Evolutionary conservation across 2,888 invertebrate genomes (phyloP).

Genomic region (Phorcus lineatus): DNA sequence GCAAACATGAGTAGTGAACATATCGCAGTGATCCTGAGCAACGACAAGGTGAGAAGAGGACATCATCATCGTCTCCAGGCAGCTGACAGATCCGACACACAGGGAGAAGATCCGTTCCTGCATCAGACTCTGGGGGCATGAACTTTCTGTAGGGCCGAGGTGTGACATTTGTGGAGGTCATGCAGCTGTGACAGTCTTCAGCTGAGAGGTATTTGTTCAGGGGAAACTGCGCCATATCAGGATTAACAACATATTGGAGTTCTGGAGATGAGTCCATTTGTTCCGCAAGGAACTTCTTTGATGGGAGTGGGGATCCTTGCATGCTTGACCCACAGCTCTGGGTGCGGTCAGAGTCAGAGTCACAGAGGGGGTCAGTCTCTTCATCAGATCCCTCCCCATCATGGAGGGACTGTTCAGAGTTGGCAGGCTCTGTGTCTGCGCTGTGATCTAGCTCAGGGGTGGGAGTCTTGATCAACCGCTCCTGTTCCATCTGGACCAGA

Average conservation of each 20-base stretch:
- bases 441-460: too few species aligned
- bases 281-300: not conserved
- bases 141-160: slow-evolving; percentile 49
- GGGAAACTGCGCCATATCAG: not conserved
- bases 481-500: too few species aligned
- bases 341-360: not conserved
- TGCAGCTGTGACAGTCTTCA: slow-evolving; percentile 30
- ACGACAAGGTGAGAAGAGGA: slow-evolving; percentile 78
- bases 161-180: slow-evolving; percentile 47
- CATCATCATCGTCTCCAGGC: slow-evolving; percentile 64
- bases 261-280: not conserved
- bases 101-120: slow-evolving; percentile 63
- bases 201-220: not conserved
- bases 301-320: slow-evolving; percentile 4
- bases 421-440: too few species aligned
- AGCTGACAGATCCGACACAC: slow-evolving; percentile 79
- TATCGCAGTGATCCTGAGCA: slow-evolving; percentile 78
- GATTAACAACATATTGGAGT: not conserved
- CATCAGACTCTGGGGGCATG: slow-evolving; percentile 47
- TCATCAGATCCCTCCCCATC: not conserved
- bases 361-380: not conserved
- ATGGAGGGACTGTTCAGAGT: not conserved
- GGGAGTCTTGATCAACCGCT: too few species aligned
- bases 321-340: not conserved
- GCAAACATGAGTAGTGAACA: slow-evolving; percentile 78